Evolutionary conservation across 2,113 vertebrate species (phyloP), one percentile per base, ranked within the genome.

Genomic region (Ammodytes marinus): DNA sequence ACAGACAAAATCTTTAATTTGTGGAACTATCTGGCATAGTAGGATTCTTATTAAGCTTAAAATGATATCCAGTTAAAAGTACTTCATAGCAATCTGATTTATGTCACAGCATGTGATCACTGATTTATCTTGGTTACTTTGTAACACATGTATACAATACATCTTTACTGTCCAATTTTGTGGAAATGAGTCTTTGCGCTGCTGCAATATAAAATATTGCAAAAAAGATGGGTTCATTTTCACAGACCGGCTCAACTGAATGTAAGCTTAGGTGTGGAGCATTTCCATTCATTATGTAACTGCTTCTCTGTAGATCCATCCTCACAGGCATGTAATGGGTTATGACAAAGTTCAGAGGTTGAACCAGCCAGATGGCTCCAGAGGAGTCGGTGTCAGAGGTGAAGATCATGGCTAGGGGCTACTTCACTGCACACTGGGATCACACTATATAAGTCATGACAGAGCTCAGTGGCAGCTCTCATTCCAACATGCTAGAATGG

Each of bases 381-480:
- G 40, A 68, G 82, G 52, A 79, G 68, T 87, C 58, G 4, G 79
- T 78, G 79, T 88, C 89, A 86, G 59, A 86, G 89, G 67, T 82
- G 84, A 89, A 86, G 61, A 54, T 70, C 83, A 86, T 82, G 54
- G 54, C 84, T 64, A n/a, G 66, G 58, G 85, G 80, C 66, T 77
- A 50, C 58, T 84, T 83, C 74, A 68, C 27, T 70, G 52, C 60
- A 55, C 59, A 54, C 54, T 66, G 66, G 59, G 74, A 77, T 80
- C 78, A 84, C 67, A 68, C 66, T 40, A 19, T 70, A 66, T 67
- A 64, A 69, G 49, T 79, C 75, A 67, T 59, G 74, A 72, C 84
- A 77, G 37, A 71, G 65, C 76, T 75, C 76, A 72, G 69, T 59
- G 63, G 67, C 64, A 82, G 83, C 68, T 87, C 65, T 77, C 74